phyloP scores from a whole-genome alignment of 2,888 invertebrate species.

The Trichacis sp. region DNA sequence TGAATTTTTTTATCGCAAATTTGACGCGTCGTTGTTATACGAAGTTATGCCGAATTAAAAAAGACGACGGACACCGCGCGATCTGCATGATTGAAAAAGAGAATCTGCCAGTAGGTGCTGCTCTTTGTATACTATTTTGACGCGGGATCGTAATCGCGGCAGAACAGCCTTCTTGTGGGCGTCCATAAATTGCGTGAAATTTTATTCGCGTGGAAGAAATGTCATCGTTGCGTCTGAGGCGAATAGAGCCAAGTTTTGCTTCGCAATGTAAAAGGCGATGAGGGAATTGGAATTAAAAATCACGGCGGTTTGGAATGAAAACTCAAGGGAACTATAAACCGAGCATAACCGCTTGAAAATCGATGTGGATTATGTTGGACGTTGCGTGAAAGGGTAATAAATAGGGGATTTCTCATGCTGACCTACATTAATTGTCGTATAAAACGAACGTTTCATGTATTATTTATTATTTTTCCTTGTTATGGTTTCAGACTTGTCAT shows the following conservation, averaged over 20 bases:
- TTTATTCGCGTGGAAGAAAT: constrained; percentile 23
- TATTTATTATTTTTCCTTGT: background rate
- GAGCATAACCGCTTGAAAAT: background rate
- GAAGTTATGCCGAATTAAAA: constrained; percentile 11
- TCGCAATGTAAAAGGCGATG: constrained; percentile 13
- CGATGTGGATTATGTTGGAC: background rate
- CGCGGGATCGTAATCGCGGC: constrained; percentile 30
- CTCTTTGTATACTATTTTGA: constrained; percentile 30
- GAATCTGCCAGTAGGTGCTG: constrained; percentile 5
- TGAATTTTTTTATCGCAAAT: background rate
- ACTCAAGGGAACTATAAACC: background rate
- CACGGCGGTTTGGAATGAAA: background rate
- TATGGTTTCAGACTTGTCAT: background rate
- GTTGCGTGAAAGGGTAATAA: background rate
- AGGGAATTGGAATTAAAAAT: background rate
- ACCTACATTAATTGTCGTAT: background rate
- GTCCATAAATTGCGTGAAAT: constrained; percentile 42
- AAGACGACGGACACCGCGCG: constrained; percentile 1
- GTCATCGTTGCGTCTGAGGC: constrained; percentile 17
- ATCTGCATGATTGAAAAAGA: constrained; percentile 17
- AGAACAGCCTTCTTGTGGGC: constrained; percentile 33
- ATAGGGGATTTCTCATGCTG: background rate
- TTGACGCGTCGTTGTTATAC: background rate
- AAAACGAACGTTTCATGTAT: background rate
- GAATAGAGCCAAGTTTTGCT: constrained; percentile 15